Evolutionary conservation across 1,140 invertebrate species (phyloP).

Genomic region (Zelostemma sp.): DNA sequence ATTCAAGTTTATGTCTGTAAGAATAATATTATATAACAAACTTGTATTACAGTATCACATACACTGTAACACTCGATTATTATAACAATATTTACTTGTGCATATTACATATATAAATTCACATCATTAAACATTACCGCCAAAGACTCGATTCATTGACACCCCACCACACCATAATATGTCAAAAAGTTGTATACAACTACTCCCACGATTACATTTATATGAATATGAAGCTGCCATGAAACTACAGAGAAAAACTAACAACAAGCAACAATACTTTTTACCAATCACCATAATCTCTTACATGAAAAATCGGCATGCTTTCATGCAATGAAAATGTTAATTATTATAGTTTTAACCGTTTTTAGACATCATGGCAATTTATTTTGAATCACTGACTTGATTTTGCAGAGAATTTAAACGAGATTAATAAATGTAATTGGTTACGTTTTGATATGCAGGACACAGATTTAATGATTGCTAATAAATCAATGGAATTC

Average conservation of each 20-base stretch:
- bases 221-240: slow-evolving; percentile 11
- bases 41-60: slow-evolving; percentile 64
- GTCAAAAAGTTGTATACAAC: background rate
- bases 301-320: no score
- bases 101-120: slow-evolving; percentile 69
- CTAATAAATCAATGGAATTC: no score
- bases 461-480: no score
- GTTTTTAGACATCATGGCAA: no score
- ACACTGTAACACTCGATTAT: slow-evolving; percentile 71
- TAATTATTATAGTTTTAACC: no score
- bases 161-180: slow-evolving; percentile 45
- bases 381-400: no score
- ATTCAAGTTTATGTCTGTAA: slow-evolving; percentile 56
- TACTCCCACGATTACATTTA: slow-evolving; percentile 13
- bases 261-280: slow-evolving; percentile 19
- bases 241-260: slow-evolving; percentile 29
- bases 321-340: background rate
- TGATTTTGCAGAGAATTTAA: no score
- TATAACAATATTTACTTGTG: slow-evolving; percentile 70
- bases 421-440: no score
- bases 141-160: slow-evolving; percentile 68
- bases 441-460: no score
- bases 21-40: slow-evolving; percentile 56
- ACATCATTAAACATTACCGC: slow-evolving; percentile 70
- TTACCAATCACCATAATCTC: slow-evolving; percentile 35